Evolutionary conservation across 2,888 invertebrate genomes (phyloP).

Genomic region (Eupithecia centaureata): DNA sequence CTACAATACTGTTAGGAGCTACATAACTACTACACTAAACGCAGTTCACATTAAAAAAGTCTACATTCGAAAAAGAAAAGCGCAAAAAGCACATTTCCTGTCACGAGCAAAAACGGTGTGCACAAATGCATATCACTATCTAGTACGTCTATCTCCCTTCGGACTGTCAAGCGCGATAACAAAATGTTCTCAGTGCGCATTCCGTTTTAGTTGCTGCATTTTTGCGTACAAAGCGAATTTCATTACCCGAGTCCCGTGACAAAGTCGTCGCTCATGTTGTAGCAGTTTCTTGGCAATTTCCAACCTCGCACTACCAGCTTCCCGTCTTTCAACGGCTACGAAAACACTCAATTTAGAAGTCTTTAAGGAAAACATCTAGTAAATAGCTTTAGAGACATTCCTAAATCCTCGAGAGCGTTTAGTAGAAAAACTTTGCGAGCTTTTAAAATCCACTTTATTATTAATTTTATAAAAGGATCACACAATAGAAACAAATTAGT

Average conservation of each 20-base stretch:
- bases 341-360: constrained; percentile 37
- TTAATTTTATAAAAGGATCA: too few relatives aligned
- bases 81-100: neutral
- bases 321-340: constrained; percentile 22
- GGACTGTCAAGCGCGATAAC: constrained; percentile 32
- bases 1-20: too few relatives aligned
- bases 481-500: too few relatives aligned
- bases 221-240: constrained; percentile 40
- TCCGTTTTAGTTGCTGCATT: constrained; percentile 28
- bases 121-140: constrained; percentile 15
- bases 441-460: too few relatives aligned
- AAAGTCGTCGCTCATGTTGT: constrained; percentile 43
- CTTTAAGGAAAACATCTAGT: constrained; percentile 16
- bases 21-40: neutral
- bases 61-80: neutral
- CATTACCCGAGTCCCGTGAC: constrained; percentile 41
- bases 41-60: neutral
- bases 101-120: constrained; percentile 9
- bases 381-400: neutral
- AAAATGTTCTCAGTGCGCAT: constrained; percentile 30
- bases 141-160: constrained; percentile 14
- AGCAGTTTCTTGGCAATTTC: constrained; percentile 26
- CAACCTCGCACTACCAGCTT: constrained; percentile 31
- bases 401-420: neutral
- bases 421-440: neutral